Percentiles rank a stretch among this genome's conserved stretches.
Conservation (phyloP, 2,797 vertebrate species). For the Naso thynnoides region DNA sequence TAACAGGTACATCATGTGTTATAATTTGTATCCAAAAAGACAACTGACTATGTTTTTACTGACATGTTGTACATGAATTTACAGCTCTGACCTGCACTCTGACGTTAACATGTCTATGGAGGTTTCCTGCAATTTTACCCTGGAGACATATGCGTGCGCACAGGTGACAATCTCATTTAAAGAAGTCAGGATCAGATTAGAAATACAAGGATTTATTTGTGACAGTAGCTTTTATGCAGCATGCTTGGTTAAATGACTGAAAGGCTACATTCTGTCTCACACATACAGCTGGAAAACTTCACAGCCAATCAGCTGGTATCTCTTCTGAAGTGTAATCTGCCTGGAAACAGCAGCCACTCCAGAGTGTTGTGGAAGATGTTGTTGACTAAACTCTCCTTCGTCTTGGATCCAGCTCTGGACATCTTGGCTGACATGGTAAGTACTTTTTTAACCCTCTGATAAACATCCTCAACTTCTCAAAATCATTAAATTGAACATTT, state of each 20-base stretch:
- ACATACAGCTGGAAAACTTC: conserved; percentile 70
- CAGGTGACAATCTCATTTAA: conserved; percentile 57
- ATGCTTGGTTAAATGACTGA: not conserved
- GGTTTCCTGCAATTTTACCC: conserved; percentile 58
- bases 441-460: conserved; percentile 3
- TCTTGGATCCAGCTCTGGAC: conserved; percentile 76
- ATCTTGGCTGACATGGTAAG: conserved; percentile 63
- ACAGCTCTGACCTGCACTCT: conserved; percentile 66
- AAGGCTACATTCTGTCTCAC: not conserved
- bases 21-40: not conserved
- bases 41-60: too few relatives aligned
- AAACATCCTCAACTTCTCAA: not conserved
- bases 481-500: not conserved
- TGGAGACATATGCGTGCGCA: conserved; percentile 78
- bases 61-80: too few relatives aligned
- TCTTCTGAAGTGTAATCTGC: conserved; percentile 76
- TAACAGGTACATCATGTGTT: conserved; percentile 67
- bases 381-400: conserved; percentile 60
- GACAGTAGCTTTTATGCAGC: not conserved
- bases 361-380: conserved; percentile 78
- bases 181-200: not conserved
- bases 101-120: conserved; percentile 31
- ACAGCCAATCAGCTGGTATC: conserved; percentile 75
- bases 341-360: conserved; percentile 67
- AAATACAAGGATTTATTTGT: not conserved